Evolutionary conservation across 1,140 invertebrate species (phyloP), one percentile per base, ranked within the genome.

Genomic region (Drosophila littoralis): DNA sequence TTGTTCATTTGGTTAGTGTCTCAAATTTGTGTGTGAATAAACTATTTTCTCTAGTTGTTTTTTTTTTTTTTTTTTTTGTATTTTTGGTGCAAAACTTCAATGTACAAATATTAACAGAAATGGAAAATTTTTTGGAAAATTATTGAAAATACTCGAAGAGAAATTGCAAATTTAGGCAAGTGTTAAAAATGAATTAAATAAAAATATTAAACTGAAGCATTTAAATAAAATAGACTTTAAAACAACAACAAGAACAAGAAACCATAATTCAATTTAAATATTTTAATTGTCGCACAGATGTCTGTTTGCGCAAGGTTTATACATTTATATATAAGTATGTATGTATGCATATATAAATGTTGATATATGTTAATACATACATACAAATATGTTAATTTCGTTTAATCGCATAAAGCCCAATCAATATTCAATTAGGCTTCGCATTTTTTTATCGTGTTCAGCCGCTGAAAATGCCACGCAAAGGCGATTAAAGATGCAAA

Each of bases 31-130:
- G 15, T 22, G 17, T 46, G 10, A 17, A 54, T 7, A 33, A 33
- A 6, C 12, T 12, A 9, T 10, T 10, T 10, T 8, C 35, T 12
- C 7, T 48, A 33, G 42, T 17, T 28, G 9, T n/a, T 48, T 28
- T 15, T 64, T 28, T n/a, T n/a, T 48, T 28, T 15, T 64, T 66
- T 63, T 55, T 43, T 50, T 60, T 61, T 73, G 43, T 69, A 61
- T 74, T 57, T 57, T 63, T 43, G 22, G 71, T 74, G 71, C n/a
- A 38, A 33, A 35, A 50, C 52, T 38, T 48, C 6, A 17, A 28
- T 12, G 28, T 12, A 36, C 15, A 57, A 50, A 38, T 9, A 5
- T 17, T 17, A 48, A 7, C 22, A 43, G n/a, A 17, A 28, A 10
- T 46, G 8, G 5, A 46, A 48, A 36, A 8, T 36, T 60, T 50